Percentiles rank a stretch among this genome's conserved stretches.
Evolutionary conservation across 2,797 vertebrate species (phyloP).

Genomic region (Nasua narica): DNA sequence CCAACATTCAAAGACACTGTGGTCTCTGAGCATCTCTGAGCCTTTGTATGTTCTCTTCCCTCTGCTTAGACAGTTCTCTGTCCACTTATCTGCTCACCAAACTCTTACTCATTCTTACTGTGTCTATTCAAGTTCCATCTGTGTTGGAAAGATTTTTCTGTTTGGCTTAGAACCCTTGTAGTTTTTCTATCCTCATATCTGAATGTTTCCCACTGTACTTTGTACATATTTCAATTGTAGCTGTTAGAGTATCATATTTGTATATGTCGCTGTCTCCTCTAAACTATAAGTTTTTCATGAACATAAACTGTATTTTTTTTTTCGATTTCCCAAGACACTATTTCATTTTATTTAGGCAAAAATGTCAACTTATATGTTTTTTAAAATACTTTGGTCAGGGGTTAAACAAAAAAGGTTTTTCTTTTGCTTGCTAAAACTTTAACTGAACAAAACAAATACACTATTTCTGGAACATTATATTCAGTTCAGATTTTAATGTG

Average conservation of each 20-base stretch:
- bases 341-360: neutral
- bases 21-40: neutral
- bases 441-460: neutral
- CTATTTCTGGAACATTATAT: neutral
- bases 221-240: neutral
- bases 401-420: neutral
- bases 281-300: neutral
- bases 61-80: neutral
- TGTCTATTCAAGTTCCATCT: neutral
- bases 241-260: neutral
- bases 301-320: neutral
- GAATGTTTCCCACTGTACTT: neutral
- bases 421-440: neutral
- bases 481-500: constrained; percentile 28
- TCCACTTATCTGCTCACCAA: neutral
- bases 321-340: neutral
- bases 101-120: neutral
- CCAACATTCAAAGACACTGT: neutral
- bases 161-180: neutral
- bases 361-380: neutral
- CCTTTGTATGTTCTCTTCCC: neutral
- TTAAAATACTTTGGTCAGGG: constrained; percentile 21
- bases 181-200: neutral
- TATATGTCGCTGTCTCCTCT: neutral
- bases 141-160: neutral